A percentile compares a stretch with the other conserved stretches of the same genome.
These are phyloP conservation scores for Papilio aristodemus DNA, from an alignment of 1,140 invertebrate genomes.

Conservation along the genomic window DNA sequence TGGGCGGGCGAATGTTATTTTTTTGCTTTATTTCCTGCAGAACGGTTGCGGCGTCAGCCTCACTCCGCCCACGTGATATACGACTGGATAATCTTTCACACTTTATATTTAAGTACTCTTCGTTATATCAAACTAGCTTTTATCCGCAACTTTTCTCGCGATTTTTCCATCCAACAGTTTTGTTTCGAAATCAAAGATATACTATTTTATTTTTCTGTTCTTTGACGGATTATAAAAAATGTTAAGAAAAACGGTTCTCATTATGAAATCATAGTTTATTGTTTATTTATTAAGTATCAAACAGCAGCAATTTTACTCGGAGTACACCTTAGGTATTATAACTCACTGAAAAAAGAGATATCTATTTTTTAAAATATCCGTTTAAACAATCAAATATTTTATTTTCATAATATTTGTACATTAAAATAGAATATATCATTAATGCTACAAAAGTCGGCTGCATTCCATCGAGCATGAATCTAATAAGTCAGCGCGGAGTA, in stretches of 20 bases:
- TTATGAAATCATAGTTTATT: no score
- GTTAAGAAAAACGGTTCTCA: no score
- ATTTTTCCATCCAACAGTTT: not conserved
- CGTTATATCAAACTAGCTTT: not conserved
- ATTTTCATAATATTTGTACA: no score
- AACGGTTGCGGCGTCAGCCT: not conserved
- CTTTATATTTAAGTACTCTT: constrained; percentile 18
- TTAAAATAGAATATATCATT: no score
- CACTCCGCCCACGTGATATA: constrained; percentile 17
- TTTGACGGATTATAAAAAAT: no score
- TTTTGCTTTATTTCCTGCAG: constrained; percentile 13
- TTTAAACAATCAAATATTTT: no score
- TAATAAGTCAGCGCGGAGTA: constrained; percentile 1
- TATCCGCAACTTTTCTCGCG: not conserved
- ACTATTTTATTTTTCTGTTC: no score
- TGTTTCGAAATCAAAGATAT: not conserved
- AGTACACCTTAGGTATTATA: no score
- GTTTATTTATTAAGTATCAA: no score
- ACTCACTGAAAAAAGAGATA: no score
- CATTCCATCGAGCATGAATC: constrained; percentile 6
- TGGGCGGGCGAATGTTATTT: constrained; percentile 12
- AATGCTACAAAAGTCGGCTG: not conserved
- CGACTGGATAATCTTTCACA: constrained; percentile 33
- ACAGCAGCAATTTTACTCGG: no score
- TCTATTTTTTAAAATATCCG: no score